These are phyloP conservation scores for Sorex araneus DNA, from an alignment of 2,113 vertebrate species.

Conservation along the genomic window DNA sequence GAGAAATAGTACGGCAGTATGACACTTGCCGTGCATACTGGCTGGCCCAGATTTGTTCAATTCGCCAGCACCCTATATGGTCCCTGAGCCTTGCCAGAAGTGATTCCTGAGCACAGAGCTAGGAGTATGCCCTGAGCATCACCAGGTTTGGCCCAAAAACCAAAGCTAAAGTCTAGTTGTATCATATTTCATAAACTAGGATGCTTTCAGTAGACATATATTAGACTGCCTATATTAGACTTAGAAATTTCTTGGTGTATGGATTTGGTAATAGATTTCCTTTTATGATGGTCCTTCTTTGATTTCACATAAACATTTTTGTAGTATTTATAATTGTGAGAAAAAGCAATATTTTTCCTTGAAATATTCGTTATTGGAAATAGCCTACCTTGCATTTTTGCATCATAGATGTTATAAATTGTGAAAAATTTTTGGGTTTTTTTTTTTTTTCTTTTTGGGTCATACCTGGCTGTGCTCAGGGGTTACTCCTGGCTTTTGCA, in stretches of 20 bases:
- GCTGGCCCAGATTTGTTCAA: no score
- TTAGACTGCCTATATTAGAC: neutral
- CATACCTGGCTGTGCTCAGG: no score
- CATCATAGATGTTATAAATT: neutral
- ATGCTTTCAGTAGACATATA: neutral
- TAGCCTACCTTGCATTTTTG: slow-evolving; percentile 35
- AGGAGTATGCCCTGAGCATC: no score
- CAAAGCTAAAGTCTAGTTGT: neutral
- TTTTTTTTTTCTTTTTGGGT: no score
- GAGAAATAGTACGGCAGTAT: no score
- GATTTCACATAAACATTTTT: slow-evolving; percentile 42
- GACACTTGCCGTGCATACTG: no score
- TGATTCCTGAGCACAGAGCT: no score
- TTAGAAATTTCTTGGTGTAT: neutral
- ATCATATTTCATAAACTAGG: neutral
- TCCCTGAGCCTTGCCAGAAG: no score
- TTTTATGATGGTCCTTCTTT: slow-evolving; percentile 26
- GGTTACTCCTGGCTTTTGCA: no score
- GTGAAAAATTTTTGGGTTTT: no score
- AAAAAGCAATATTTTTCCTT: slow-evolving; percentile 18
- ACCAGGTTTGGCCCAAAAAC: no score
- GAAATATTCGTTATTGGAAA: slow-evolving; percentile 37
- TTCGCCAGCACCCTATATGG: no score
- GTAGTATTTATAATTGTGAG: slow-evolving; percentile 10
- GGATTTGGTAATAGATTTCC: neutral